Evolutionary conservation across 2,797 vertebrate species (phyloP).

Genomic region (Numenius phaeopus): DNA sequence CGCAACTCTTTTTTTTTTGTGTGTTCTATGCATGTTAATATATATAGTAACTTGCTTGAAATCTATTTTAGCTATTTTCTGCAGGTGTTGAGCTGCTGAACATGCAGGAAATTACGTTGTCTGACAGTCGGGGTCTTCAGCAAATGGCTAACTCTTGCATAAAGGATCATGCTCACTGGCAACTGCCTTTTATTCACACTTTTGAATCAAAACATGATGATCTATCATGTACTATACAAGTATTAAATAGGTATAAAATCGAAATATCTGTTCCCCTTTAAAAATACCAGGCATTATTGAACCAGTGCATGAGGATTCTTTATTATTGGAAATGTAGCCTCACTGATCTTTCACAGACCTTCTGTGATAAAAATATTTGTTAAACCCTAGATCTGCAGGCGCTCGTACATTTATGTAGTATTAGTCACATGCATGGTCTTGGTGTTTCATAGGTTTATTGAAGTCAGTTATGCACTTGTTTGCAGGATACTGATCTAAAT

Average conservation of each 20-base stretch:
- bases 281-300: background rate
- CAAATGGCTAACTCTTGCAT: background rate
- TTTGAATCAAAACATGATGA: background rate
- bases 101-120: background rate
- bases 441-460: background rate
- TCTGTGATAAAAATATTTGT: background rate
- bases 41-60: background rate
- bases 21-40: background rate
- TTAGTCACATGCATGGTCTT: background rate
- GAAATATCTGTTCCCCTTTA: background rate
- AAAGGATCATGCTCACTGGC: background rate
- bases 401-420: background rate
- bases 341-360: background rate
- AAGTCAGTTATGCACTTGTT: background rate
- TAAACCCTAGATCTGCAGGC: background rate
- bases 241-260: background rate
- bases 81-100: constrained; percentile 23
- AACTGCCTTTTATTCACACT: background rate
- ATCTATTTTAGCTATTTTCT: constrained; percentile 34
- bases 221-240: background rate
- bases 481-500: background rate
- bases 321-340: background rate
- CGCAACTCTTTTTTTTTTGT: background rate
- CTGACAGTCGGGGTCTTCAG: background rate
- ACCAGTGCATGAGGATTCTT: background rate